Evolutionary conservation across 2,888 invertebrate genomes (phyloP).

Genomic region (Branchellion lobata): DNA sequence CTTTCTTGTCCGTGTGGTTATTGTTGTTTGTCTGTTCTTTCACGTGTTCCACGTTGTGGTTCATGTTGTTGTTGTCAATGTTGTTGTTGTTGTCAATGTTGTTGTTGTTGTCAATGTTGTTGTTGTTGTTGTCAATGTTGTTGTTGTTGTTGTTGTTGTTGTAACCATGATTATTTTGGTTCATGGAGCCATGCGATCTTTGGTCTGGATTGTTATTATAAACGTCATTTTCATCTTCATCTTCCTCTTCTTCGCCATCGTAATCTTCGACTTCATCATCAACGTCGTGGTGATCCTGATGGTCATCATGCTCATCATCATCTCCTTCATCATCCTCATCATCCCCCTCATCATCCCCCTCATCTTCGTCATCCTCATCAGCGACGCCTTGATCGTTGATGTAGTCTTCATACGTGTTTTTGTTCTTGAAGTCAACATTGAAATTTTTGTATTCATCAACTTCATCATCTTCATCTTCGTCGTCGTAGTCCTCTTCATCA

Average conservation of each 20-base stretch:
- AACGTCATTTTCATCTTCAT: constrained; percentile 4
- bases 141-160: neutral
- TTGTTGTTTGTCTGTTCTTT: no score
- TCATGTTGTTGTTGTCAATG: neutral
- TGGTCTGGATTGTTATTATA: neutral
- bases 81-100: neutral
- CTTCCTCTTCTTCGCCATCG: neutral
- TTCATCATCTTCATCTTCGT: constrained; percentile 24
- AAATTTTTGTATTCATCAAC: constrained; percentile 3
- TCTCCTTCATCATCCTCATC: neutral
- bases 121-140: neutral
- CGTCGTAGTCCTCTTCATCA: constrained; percentile 25
- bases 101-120: neutral
- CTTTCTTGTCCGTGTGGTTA: no score
- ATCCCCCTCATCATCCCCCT: neutral
- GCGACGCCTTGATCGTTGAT: neutral
- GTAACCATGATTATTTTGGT: neutral
- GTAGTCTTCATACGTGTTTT: neutral
- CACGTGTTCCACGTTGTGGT: neutral
- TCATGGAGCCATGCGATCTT: neutral
- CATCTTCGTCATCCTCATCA: neutral
- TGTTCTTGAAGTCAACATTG: neutral
- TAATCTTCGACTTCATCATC: neutral
- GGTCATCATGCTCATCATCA: neutral
- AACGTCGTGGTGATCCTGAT: neutral